A percentile compares a stretch with the other conserved stretches of the same genome.
Evolutionary conservation across 1,140 invertebrate genomes (phyloP).

Genomic region (Coenobita brevimanus): DNA sequence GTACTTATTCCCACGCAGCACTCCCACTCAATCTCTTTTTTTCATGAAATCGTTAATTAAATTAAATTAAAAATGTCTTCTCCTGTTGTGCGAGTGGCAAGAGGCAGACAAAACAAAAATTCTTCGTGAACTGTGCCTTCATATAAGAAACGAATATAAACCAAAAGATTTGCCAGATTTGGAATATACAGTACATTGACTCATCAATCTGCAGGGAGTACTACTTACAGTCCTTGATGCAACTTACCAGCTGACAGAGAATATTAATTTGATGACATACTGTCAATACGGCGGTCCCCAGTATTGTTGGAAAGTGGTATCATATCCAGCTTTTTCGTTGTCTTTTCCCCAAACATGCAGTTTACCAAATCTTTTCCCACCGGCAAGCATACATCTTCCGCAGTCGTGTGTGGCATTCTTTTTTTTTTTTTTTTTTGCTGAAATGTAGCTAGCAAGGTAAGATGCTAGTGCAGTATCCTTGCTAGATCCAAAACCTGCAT

Average conservation of each 20-base stretch:
- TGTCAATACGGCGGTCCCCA: slow-evolving; percentile 15
- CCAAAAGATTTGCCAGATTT: too few species aligned
- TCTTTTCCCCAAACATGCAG: too few species aligned
- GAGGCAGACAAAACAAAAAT: too few species aligned
- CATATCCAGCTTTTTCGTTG: slow-evolving; percentile 8
- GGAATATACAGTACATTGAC: neutral
- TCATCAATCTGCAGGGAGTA: too few species aligned
- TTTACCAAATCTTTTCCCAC: neutral
- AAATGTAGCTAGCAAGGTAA: slow-evolving; percentile 14
- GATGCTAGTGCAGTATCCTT: slow-evolving; percentile 19
- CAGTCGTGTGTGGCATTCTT: slow-evolving; percentile 8
- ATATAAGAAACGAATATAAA: too few species aligned
- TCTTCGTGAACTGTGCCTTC: too few species aligned
- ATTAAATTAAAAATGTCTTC: too few species aligned
- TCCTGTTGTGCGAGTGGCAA: slow-evolving; percentile 21
- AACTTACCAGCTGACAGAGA: too few species aligned
- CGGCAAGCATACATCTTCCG: slow-evolving; percentile 14
- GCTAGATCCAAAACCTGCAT: neutral
- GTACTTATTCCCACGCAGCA: slow-evolving; percentile 25
- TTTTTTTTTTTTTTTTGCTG: too few species aligned
- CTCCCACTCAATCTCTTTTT: slow-evolving; percentile 10
- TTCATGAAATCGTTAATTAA: slow-evolving; percentile 15
- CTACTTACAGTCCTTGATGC: too few species aligned
- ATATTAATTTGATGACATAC: slow-evolving; percentile 4
- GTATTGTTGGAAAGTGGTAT: neutral